Conservation (phyloP, 2,888 invertebrate species). For the Amblyteles armatorius region DNA sequence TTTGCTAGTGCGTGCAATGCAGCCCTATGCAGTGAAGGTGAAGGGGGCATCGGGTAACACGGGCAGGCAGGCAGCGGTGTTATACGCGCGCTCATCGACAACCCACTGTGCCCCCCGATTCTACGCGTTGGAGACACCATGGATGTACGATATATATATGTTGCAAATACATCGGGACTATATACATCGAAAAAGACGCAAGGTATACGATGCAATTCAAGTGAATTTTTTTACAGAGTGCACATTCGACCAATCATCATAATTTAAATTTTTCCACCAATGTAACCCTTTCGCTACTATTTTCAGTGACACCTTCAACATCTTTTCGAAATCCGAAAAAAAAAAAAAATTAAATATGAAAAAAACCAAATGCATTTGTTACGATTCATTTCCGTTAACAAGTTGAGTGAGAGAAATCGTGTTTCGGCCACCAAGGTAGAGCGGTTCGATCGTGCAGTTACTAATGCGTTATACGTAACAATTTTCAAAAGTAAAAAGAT, state of each 20-base stretch:
- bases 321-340: not conserved
- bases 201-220: not conserved
- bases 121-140: slow-evolving; percentile 17
- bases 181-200: not conserved
- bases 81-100: slow-evolving; percentile 64
- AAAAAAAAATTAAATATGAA: not conserved
- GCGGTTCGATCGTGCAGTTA: not conserved
- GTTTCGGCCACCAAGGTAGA: not conserved
- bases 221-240: not conserved
- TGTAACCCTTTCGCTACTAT: no score
- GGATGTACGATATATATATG: slow-evolving; percentile 10
- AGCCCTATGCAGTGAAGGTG: slow-evolving; percentile 83
- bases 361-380: not conserved
- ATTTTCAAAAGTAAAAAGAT: not conserved
- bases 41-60: slow-evolving; percentile 84
- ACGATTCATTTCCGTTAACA: not conserved
- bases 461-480: not conserved
- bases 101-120: slow-evolving; percentile 29
- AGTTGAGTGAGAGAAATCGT: not conserved
- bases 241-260: not conserved
- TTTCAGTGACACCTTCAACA: not conserved
- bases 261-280: not conserved
- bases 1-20: slow-evolving; percentile 67
- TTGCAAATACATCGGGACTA: not conserved
- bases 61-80: slow-evolving; percentile 78